phyloP scores from a whole-genome alignment of 2,113 vertebrate species.

The Serinus canaria region DNA sequence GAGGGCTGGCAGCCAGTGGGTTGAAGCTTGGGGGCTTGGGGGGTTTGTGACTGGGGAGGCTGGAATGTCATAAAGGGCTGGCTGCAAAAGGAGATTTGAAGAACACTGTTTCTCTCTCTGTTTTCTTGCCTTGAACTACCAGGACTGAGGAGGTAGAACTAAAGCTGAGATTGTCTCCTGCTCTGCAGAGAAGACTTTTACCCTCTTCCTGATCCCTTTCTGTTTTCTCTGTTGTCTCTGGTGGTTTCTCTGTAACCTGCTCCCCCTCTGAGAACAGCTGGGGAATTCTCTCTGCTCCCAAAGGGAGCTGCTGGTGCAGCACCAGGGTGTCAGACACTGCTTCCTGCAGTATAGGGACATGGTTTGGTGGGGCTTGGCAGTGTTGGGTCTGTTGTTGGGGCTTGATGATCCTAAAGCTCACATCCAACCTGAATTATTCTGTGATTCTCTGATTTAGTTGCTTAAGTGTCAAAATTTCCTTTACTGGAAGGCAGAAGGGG shows the following conservation, averaged over 20 bases:
- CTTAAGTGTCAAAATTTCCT: neutral
- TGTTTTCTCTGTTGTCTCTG: neutral
- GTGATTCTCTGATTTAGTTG: neutral
- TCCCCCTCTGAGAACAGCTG: neutral
- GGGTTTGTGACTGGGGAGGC: neutral
- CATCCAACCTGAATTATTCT: neutral
- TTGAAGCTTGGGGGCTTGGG: neutral
- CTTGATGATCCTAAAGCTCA: neutral
- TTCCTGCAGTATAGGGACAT: neutral
- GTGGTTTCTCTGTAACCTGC: neutral
- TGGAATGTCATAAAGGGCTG: neutral
- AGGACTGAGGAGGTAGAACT: neutral
- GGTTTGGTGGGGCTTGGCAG: neutral
- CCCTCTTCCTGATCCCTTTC: neutral
- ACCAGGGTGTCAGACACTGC: neutral
- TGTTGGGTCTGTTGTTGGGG: neutral
- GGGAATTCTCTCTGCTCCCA: neutral
- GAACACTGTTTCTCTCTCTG: neutral
- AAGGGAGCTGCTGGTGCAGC: neutral
- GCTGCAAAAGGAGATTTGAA: neutral
- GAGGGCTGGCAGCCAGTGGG: neutral
- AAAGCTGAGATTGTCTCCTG: neutral
- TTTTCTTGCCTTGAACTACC: neutral
- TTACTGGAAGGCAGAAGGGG: neutral
- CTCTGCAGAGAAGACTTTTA: neutral